A percentile compares a stretch with the other conserved stretches of the same genome.
Evolutionary conservation across 2,113 vertebrate species (phyloP).

Genomic region (Gorsachius goisagi): DNA sequence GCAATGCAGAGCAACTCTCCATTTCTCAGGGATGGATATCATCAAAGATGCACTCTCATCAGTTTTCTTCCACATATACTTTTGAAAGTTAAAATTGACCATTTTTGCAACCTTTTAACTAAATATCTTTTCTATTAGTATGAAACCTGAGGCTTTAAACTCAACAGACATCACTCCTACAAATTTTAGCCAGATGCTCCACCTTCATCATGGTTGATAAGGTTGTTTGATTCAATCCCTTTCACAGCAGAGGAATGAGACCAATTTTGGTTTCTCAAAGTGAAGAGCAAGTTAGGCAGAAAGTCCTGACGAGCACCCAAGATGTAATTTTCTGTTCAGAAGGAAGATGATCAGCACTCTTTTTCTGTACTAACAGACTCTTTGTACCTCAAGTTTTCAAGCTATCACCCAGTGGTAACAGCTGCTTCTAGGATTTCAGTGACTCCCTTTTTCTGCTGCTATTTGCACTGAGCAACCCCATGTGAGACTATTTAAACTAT

Average conservation of each 20-base stretch:
- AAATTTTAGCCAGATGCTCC: background rate
- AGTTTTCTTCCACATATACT: background rate
- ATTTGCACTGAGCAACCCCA: background rate
- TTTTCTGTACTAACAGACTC: background rate
- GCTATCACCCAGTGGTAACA: background rate
- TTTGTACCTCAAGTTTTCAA: background rate
- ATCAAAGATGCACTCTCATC: background rate
- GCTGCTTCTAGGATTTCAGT: background rate
- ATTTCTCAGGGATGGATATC: background rate
- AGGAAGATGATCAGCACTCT: background rate
- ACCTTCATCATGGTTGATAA: background rate
- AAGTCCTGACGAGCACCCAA: background rate
- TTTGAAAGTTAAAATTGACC: background rate
- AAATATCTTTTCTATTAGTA: background rate
- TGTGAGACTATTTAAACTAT: constrained; percentile 21
- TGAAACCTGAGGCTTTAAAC: background rate
- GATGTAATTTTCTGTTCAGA: background rate
- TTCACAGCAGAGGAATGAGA: background rate
- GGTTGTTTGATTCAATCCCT: background rate
- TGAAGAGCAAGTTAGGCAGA: background rate
- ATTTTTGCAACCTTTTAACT: background rate
- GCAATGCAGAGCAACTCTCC: background rate
- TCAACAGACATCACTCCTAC: background rate
- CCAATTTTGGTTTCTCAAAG: background rate
- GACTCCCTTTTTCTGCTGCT: background rate